phyloP scores from a whole-genome alignment of 2,113 vertebrate species.

The Mesitornis unicolor region DNA sequence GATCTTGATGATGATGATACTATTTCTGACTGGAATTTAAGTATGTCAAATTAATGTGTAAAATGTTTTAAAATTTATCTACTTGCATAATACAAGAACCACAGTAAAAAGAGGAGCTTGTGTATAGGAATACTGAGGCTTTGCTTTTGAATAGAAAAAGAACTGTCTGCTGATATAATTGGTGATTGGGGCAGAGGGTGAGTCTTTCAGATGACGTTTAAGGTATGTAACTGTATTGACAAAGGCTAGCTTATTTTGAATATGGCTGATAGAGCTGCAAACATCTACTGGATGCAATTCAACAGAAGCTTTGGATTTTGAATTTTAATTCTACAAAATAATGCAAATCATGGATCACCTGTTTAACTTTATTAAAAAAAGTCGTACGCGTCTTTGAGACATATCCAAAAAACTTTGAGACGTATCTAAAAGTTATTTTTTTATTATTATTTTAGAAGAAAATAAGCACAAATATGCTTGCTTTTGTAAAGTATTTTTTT shows the following conservation, averaged over 20 bases:
- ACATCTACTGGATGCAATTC: not conserved
- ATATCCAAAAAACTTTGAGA: not conserved
- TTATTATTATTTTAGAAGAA: not conserved
- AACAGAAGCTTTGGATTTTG: not conserved
- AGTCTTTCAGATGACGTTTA: not conserved
- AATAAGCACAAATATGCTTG: not conserved
- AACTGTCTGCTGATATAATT: not conserved
- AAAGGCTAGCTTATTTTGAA: not conserved
- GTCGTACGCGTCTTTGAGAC: not conserved
- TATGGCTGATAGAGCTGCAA: not conserved
- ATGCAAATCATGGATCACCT: not conserved
- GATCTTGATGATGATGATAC: constrained; percentile 92
- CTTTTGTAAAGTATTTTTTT: not conserved
- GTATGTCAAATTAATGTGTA: constrained; percentile 71
- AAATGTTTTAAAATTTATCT: not conserved
- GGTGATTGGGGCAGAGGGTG: not conserved
- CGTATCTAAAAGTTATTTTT: no score
- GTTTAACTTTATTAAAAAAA: not conserved
- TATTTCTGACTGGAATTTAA: constrained; percentile 97
- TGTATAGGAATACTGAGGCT: not conserved
- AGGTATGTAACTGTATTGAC: not conserved
- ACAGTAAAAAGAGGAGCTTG: not conserved
- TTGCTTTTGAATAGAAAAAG: not conserved
- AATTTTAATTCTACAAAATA: not conserved
- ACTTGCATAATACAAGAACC: not conserved